Evolutionary conservation across 2,888 invertebrate species (phyloP).

Genomic region (Drosophila merina): DNA sequence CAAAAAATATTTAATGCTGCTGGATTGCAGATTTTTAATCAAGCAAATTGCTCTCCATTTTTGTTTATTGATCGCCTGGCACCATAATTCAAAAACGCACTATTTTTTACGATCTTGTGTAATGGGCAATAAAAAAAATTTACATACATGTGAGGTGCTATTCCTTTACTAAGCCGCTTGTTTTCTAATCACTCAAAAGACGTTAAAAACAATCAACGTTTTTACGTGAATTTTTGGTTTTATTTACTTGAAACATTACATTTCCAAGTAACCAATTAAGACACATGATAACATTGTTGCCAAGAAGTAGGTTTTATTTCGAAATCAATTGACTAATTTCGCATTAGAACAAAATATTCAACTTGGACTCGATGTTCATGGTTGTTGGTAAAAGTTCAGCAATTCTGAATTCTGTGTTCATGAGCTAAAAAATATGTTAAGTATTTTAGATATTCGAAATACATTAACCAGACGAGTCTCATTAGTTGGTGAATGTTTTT

Average conservation of each 20-base stretch:
- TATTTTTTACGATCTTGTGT: slow-evolving; percentile 6
- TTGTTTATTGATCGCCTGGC: slow-evolving; percentile 3
- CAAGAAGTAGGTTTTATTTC: neutral
- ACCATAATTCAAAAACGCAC: slow-evolving; percentile 21
- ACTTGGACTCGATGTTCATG: neutral
- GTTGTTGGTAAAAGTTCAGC: slow-evolving; percentile 43
- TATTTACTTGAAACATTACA: neutral
- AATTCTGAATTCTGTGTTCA: slow-evolving; percentile 46
- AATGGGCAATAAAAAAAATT: slow-evolving; percentile 7
- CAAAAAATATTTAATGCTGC: slow-evolving; percentile 3
- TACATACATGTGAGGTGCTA: neutral
- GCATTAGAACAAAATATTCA: slow-evolving; percentile 9
- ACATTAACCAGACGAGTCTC: slow-evolving; percentile 24
- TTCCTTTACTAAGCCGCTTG: neutral
- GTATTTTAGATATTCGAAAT: slow-evolving; percentile 20
- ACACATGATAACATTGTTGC: neutral
- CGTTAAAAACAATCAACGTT: slow-evolving; percentile 5
- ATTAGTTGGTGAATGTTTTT: slow-evolving; percentile 13
- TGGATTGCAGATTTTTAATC: slow-evolving; percentile 16
- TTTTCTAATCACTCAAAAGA: neutral
- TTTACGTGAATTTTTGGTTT: no score
- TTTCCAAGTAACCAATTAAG: slow-evolving; percentile 1
- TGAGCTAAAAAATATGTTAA: slow-evolving; percentile 51
- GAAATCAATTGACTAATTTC: slow-evolving; percentile 19
- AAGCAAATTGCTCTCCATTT: slow-evolving; percentile 22